Conservation (phyloP, 2,888 invertebrate species). For the Cantharis lateralis region DNA sequence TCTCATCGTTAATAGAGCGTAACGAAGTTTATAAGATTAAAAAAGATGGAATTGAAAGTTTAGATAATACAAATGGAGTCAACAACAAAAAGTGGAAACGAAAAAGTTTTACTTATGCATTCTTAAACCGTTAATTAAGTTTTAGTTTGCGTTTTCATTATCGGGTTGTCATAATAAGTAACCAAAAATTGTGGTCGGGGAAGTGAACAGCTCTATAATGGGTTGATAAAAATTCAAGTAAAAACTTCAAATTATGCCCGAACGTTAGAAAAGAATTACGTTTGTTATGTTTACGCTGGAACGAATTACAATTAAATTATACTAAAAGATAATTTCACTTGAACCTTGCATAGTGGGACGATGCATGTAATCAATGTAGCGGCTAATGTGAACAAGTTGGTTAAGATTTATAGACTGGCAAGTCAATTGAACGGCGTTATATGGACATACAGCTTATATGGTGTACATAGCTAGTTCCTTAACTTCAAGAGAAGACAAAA, state of each 20-base stretch:
- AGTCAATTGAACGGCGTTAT: constrained; percentile 52
- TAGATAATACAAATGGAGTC: not conserved
- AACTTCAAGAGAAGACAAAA: constrained; percentile 42
- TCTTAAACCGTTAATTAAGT: not conserved
- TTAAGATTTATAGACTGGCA: constrained; percentile 54
- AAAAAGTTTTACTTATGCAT: not conserved
- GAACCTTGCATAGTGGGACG: constrained; percentile 43
- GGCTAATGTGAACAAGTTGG: constrained; percentile 52
- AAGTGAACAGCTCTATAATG: not conserved
- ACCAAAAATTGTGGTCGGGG: not conserved
- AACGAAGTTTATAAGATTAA: not conserved
- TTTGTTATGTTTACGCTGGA: not conserved
- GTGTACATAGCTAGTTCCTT: constrained; percentile 42
- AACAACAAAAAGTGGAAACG: not conserved
- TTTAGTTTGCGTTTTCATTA: not conserved
- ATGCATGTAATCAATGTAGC: constrained; percentile 55
- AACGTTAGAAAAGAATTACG: not conserved
- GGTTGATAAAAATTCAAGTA: not conserved
- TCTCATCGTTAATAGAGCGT: not conserved
- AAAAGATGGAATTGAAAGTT: not conserved
- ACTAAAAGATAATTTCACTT: constrained; percentile 31
- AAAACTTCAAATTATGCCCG: not conserved
- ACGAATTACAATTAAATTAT: constrained; percentile 28
- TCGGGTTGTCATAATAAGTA: not conserved
- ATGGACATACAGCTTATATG: constrained; percentile 43